These are phyloP conservation scores for Istiophorus platypterus DNA, from an alignment of 2,113 vertebrate genomes.

Conservation along the genomic window DNA sequence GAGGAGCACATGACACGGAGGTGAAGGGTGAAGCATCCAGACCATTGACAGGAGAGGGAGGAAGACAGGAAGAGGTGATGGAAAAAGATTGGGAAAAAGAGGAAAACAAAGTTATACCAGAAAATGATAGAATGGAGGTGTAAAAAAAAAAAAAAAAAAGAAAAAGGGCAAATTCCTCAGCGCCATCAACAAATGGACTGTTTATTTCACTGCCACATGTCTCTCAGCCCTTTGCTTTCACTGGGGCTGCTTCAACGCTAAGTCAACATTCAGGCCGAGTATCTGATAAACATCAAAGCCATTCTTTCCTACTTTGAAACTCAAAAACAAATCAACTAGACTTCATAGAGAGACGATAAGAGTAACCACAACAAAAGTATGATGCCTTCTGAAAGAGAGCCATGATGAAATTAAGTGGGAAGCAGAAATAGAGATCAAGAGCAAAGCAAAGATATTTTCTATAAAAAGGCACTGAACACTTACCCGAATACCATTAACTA, in stretches of 20 bases:
- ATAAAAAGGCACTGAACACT: not conserved
- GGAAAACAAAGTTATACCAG: slow-evolving; percentile 67
- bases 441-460: slow-evolving; percentile 20
- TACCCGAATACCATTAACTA: slow-evolving; percentile 16
- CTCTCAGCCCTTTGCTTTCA: not conserved
- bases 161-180: slow-evolving; percentile 27
- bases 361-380: not conserved
- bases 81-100: slow-evolving; percentile 40
- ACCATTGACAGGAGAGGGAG: slow-evolving; percentile 34
- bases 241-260: slow-evolving; percentile 5
- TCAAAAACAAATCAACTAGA: slow-evolving; percentile 1
- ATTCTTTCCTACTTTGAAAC: slow-evolving; percentile 9
- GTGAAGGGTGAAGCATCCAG: slow-evolving; percentile 64
- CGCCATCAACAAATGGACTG: slow-evolving; percentile 6
- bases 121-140: slow-evolving; percentile 58
- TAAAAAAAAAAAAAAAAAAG: slow-evolving; percentile 10
- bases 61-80: slow-evolving; percentile 42
- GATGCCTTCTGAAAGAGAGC: slow-evolving; percentile 8
- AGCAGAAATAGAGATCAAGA: slow-evolving; percentile 1
- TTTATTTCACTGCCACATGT: slow-evolving; percentile 20
- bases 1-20: slow-evolving; percentile 65
- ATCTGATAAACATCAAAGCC: slow-evolving; percentile 19
- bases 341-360: not conserved
- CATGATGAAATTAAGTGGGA: slow-evolving; percentile 5
- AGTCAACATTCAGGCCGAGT: slow-evolving; percentile 18